Evolutionary conservation across 2,797 vertebrate species (phyloP), one percentile per base, ranked within the genome.

Genomic region (Thripadectes ignobilis): DNA sequence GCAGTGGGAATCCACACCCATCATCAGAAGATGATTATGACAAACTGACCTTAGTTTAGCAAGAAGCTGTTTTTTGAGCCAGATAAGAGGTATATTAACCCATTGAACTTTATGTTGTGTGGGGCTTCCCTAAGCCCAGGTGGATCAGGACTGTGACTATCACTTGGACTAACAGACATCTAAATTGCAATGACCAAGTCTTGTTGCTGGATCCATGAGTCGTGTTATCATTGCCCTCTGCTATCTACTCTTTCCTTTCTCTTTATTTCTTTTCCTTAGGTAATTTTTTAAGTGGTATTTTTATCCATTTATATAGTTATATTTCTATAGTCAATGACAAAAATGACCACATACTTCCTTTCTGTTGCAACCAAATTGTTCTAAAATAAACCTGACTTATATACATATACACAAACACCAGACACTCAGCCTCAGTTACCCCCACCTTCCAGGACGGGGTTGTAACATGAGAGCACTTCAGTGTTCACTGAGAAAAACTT

Each of bases 131-230:
- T 15, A 14, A 74, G 6, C 18, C 21, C 52, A 36, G 26, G 30
- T 20, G 18, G 30, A 74, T 27, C 14, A 59, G 22, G 16, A 26
- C n/a, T 39, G 30, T 12, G 30, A 27, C 46, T 24, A 54, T 54
- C 8, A 5, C 26, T 54, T 67, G 0, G 0, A 59, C 10, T 54
- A 54, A 39, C 7, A 15, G 7, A 48, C 48, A 61, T 9, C 29
- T 16, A 41, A 67, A 74, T 16, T 67, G 26, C 8, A 74, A 39
- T 9, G 52, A 27, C 2, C 14, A 39, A 30, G 14, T 67, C 39
- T 45, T 27, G 17, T 23, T 29, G 38, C 10, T 54, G 18, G 10
- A 54, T 34, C 39, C 14, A 34, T 7, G 19, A 10, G 10, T 15
- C 8, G 16, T n/a, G 7, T 11, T 14, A 43, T 17, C 18, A 45